phyloP scores from a whole-genome alignment of 2,797 vertebrate genomes.

The Brachyalestes nurse region DNA sequence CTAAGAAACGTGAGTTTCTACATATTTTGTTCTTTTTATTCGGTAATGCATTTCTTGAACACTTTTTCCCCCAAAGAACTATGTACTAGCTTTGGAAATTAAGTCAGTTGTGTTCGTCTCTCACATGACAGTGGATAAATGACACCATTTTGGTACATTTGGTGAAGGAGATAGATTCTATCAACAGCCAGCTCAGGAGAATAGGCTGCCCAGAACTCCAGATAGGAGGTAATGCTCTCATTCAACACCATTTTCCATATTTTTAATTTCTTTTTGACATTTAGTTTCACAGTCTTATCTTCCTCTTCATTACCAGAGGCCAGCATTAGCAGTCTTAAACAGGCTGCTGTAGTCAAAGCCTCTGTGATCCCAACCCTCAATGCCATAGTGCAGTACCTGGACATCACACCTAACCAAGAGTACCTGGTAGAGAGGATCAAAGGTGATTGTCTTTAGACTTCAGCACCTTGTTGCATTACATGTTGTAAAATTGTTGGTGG shows the following conservation, averaged over 20 bases:
- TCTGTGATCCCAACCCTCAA: constrained; percentile 90
- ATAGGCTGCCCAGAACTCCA: constrained; percentile 95
- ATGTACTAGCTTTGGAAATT: not conserved
- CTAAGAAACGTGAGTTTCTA: constrained; percentile 90
- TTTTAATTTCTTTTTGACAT: not conserved
- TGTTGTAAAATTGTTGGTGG: not conserved
- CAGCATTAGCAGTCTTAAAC: constrained; percentile 94
- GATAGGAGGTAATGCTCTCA: constrained; percentile 85
- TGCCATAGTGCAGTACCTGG: constrained; percentile 91
- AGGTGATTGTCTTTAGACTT: constrained; percentile 71
- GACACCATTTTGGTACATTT: constrained; percentile 94
- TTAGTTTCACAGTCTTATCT: not conserved
- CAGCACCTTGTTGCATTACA: not conserved
- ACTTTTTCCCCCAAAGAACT: not conserved
- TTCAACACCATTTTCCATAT: not conserved
- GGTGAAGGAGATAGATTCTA: constrained; percentile 90
- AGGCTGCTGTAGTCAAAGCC: constrained; percentile 92
- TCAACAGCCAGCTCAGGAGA: constrained; percentile 91
- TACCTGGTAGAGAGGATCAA: constrained; percentile 93
- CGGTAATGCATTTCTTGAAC: too few species aligned
- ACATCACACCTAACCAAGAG: constrained; percentile 93
- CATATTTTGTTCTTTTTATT: not conserved
- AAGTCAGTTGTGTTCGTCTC: constrained; percentile 30
- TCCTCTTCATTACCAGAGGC: constrained; percentile 78
- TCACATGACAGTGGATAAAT: constrained; percentile 88